A percentile compares a stretch with the other conserved stretches of the same genome.
Conservation (phyloP, 2,797 vertebrate species). For the Sarcophilus harrisii region DNA sequence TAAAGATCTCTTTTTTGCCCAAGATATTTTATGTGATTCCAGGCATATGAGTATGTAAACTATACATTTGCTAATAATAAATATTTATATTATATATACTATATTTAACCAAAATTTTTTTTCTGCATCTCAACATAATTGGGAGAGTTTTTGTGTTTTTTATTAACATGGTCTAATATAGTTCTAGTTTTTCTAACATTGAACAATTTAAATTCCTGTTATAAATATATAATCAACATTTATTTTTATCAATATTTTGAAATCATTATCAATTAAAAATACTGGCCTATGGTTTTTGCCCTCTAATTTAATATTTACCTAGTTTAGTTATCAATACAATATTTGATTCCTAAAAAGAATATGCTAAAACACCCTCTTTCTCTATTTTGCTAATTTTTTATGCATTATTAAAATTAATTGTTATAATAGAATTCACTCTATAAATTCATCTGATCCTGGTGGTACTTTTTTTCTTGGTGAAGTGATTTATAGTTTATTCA, state of each 20-base stretch:
- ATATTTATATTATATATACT: neutral
- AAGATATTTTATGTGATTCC: no score
- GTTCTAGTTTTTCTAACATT: neutral
- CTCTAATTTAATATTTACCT: neutral
- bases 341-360: neutral
- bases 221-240: neutral
- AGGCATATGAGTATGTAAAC: no score
- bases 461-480: neutral
- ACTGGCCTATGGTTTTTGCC: neutral
- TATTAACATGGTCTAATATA: neutral
- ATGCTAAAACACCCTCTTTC: neutral
- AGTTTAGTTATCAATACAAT: neutral
- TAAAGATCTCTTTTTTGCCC: no score
- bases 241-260: neutral
- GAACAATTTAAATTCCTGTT: neutral
- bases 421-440: neutral
- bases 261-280: neutral
- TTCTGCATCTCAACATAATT: neutral
- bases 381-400: neutral
- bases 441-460: neutral
- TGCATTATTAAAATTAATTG: neutral
- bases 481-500: neutral
- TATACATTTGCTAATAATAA: no score
- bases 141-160: neutral
- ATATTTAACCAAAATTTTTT: neutral